Conservation (phyloP, 1,140 invertebrate species). For the Diploscapter pachys region DNA sequence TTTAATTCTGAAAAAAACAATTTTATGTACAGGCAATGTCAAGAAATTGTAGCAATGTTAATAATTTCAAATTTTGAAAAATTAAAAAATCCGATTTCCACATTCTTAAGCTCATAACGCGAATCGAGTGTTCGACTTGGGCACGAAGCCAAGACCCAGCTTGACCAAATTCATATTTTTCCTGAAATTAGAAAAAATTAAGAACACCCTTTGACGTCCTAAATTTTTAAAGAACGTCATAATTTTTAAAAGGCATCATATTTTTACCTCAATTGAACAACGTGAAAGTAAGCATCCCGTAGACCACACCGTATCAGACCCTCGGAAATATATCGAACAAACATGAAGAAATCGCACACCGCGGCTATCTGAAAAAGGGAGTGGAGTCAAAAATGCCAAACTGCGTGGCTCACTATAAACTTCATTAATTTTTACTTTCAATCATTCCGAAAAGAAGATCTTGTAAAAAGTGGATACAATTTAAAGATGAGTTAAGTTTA, state of each 20-base stretch:
- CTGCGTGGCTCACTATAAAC: too few species aligned
- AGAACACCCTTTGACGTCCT: too few species aligned
- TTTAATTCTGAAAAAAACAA: too few species aligned
- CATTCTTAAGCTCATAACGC: neutral
- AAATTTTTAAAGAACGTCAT: too few species aligned
- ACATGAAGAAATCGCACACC: conserved; percentile 80
- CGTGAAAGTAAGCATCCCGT: conserved; percentile 75
- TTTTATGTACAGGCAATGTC: too few species aligned
- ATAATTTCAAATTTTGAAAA: too few species aligned
- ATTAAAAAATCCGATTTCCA: too few species aligned
- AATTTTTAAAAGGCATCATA: too few species aligned
- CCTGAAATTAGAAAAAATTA: conserved; percentile 60
- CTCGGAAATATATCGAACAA: conserved; percentile 76
- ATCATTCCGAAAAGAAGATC: conserved; percentile 56
- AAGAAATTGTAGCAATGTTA: too few species aligned
- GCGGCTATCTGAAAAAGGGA: conserved; percentile 70
- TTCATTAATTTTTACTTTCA: neutral
- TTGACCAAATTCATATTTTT: conserved; percentile 74
- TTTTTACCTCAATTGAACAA: conserved; percentile 49
- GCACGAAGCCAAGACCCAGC: conserved; percentile 64
- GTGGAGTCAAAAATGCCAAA: too few species aligned
- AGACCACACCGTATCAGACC: conserved; percentile 78
- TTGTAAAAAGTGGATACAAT: conserved; percentile 36
- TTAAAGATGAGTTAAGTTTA: too few species aligned
- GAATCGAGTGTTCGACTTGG: conserved; percentile 30